Percentiles rank a stretch among this genome's conserved stretches.
phyloP scores from a whole-genome alignment of 2,888 invertebrate genomes.

The Scaptomyza tumidula region DNA sequence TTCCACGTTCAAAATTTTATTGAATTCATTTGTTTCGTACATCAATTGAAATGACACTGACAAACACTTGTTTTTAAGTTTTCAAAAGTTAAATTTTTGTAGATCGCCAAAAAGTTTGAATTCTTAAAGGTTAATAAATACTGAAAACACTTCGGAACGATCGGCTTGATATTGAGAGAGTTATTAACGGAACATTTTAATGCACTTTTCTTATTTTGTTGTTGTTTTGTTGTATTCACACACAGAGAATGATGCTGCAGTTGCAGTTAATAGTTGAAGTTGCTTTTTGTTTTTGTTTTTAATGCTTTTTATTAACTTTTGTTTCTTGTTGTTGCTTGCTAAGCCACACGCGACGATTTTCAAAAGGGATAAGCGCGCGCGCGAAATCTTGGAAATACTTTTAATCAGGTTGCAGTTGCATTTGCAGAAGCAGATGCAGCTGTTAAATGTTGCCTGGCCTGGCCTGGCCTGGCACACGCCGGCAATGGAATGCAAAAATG shows the following conservation, averaged over 20 bases:
- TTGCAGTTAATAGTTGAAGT: constrained; percentile 40
- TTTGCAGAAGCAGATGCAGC: constrained; percentile 44
- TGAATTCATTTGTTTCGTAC: neutral
- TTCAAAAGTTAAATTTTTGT: constrained; percentile 20
- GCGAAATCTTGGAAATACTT: constrained; percentile 55
- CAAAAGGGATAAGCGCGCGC: constrained; percentile 52
- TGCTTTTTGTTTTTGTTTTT: constrained; percentile 25
- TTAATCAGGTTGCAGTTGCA: constrained; percentile 43
- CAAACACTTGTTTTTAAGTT: constrained; percentile 21
- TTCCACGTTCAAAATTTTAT: neutral
- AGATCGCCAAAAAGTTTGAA: constrained; percentile 15
- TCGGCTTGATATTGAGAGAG: constrained; percentile 31
- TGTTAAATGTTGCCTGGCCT: constrained; percentile 60
- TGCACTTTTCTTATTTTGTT: constrained; percentile 18
- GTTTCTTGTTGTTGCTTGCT: constrained; percentile 24
- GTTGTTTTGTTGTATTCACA: neutral
- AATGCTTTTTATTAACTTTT: neutral
- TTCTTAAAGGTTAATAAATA: neutral
- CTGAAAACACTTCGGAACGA: constrained; percentile 19
- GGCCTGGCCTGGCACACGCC: constrained; percentile 69
- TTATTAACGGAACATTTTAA: constrained; percentile 27
- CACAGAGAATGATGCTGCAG: constrained; percentile 21
- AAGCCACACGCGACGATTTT: constrained; percentile 61
- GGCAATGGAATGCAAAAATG: constrained; percentile 68
- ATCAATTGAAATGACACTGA: neutral